Evolutionary conservation across 2,113 vertebrate genomes (phyloP).

Genomic region (Triplophysa dalaica): DNA sequence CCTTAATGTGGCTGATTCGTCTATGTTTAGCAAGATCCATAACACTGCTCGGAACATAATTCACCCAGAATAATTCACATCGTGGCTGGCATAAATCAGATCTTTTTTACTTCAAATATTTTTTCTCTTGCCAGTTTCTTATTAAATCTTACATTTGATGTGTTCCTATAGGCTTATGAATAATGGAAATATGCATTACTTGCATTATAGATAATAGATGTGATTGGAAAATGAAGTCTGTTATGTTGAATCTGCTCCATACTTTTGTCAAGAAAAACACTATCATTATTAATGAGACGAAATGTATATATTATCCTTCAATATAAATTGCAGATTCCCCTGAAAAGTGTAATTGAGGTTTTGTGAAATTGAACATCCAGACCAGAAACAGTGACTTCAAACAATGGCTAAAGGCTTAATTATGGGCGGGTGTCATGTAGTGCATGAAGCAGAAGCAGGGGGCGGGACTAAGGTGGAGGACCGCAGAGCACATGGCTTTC

Average conservation of each 20-base stretch:
- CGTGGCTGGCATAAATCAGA: not conserved
- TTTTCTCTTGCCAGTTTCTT: slow-evolving; percentile 33
- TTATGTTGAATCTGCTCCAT: not conserved
- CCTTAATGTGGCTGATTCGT: slow-evolving; percentile 13
- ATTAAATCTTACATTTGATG: slow-evolving; percentile 58
- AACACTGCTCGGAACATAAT: not conserved
- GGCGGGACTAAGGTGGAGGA: too few relatives aligned
- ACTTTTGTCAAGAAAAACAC: not conserved
- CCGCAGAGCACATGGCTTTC: too few relatives aligned
- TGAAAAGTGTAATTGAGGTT: too few relatives aligned
- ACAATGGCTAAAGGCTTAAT: too few relatives aligned
- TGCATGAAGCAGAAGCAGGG: too few relatives aligned
- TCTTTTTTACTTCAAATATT: slow-evolving; percentile 23
- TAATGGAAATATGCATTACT: slow-evolving; percentile 66
- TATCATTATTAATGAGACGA: too few relatives aligned
- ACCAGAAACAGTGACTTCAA: too few relatives aligned
- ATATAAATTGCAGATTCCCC: too few relatives aligned
- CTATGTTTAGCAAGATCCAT: slow-evolving; percentile 3
- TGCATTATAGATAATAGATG: slow-evolving; percentile 68
- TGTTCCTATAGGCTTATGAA: slow-evolving; percentile 65
- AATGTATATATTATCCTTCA: too few relatives aligned
- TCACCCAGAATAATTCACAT: not conserved
- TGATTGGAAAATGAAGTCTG: slow-evolving; percentile 47
- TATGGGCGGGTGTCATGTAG: too few relatives aligned
- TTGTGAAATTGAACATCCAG: too few relatives aligned